A percentile compares a stretch with the other conserved stretches of the same genome.
Conservation (phyloP, 2,113 vertebrate genomes). For the Nothocercus julius region DNA sequence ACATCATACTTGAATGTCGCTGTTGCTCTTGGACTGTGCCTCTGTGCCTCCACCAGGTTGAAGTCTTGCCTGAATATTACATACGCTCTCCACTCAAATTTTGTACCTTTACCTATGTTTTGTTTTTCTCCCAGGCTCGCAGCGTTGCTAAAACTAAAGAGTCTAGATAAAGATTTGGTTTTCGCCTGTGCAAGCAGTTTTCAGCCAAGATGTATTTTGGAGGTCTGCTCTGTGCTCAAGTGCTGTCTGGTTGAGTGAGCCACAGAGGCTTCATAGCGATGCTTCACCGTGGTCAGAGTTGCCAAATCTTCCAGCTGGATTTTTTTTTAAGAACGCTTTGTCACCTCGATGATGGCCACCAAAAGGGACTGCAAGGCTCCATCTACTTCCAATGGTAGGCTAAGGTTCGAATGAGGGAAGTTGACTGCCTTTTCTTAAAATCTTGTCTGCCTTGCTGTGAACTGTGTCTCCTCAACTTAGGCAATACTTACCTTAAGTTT, state of each 20-base stretch:
- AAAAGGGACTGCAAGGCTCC: fast-evolving
- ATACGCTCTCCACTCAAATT: background rate
- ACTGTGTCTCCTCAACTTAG: background rate
- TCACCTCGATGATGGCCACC: fast-evolving
- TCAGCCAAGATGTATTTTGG: fast-evolving
- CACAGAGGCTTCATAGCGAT: background rate
- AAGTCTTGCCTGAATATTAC: background rate
- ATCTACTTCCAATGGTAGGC: fast-evolving
- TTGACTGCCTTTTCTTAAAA: background rate
- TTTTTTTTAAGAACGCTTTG: background rate
- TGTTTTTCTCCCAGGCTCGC: background rate
- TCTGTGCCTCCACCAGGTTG: background rate
- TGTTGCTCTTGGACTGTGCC: background rate
- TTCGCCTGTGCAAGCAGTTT: background rate
- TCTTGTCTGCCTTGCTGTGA: background rate
- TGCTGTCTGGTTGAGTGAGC: background rate
- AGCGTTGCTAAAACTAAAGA: background rate
- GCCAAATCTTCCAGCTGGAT: background rate
- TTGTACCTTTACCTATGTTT: background rate
- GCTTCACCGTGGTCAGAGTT: background rate
- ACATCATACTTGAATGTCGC: background rate
- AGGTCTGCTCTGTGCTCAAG: background rate
- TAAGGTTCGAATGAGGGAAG: background rate
- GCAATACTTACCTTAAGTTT: background rate
- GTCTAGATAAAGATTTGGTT: fast-evolving